A percentile compares a stretch with the other conserved stretches of the same genome.
phyloP scores from a whole-genome alignment of 2,797 vertebrate genomes.

The Platalea minor region DNA sequence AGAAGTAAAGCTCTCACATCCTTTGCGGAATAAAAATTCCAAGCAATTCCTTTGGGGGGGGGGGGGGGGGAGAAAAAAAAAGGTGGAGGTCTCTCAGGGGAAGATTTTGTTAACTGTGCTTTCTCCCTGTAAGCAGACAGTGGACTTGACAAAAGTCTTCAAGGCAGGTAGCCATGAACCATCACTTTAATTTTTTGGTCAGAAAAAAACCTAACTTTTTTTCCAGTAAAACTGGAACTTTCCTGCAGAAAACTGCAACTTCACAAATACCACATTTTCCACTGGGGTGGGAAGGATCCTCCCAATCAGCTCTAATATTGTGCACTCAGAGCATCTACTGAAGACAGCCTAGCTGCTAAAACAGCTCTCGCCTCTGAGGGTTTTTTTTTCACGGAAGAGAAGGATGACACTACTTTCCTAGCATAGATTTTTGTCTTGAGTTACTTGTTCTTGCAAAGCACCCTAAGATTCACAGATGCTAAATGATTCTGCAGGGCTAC shows the following conservation, averaged over 20 bases:
- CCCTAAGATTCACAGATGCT: background rate
- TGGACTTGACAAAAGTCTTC: background rate
- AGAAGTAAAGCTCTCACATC: background rate
- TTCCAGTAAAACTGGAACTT: slow-evolving; percentile 28
- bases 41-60: background rate
- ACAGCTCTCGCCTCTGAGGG: background rate
- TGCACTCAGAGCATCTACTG: background rate
- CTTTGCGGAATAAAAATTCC: background rate
- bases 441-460: background rate
- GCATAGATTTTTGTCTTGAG: background rate
- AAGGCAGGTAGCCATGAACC: slow-evolving; percentile 13
- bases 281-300: slow-evolving; percentile 13
- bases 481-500: background rate
- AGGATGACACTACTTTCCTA: background rate
- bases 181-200: background rate
- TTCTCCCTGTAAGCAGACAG: background rate
- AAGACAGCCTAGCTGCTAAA: background rate
- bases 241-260: slow-evolving; percentile 29
- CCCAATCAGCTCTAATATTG: background rate
- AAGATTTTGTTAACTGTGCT: background rate
- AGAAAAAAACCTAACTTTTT: background rate
- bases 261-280: slow-evolving; percentile 37
- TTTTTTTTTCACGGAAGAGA: background rate
- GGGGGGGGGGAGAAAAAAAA: no score
- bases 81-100: background rate